These are phyloP conservation scores for Eupeodes latifasciatus DNA, from an alignment of 2,888 invertebrate species.

Conservation along the genomic window DNA sequence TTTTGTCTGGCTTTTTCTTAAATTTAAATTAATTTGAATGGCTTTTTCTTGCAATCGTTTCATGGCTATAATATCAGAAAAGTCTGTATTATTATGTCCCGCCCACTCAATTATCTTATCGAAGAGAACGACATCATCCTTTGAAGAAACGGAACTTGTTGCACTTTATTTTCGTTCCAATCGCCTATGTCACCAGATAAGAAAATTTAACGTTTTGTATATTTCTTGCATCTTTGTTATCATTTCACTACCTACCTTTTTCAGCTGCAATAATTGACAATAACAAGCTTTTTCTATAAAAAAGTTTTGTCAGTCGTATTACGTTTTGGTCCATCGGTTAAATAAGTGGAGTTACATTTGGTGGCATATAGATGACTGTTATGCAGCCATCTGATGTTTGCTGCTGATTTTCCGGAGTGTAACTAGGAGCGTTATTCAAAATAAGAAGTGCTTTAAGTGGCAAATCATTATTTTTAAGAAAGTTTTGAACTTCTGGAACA, in stretches of 20 bases:
- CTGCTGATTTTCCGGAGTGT: conserved; percentile 26
- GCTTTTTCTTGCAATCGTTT: conserved; percentile 31
- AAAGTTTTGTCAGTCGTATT: conserved; percentile 41
- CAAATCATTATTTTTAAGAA: background rate
- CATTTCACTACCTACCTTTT: conserved; percentile 20
- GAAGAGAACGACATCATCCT: conserved; percentile 16
- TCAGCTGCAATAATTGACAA: conserved; percentile 39
- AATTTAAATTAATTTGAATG: conserved; percentile 13
- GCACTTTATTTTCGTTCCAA: background rate
- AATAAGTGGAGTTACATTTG: background rate
- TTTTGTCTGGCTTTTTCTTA: background rate
- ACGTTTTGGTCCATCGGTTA: conserved; percentile 34
- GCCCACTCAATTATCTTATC: conserved; percentile 23
- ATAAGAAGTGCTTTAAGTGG: conserved; percentile 29
- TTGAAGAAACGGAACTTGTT: conserved; percentile 25
- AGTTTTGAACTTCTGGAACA: too few relatives aligned
- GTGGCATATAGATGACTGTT: conserved; percentile 20
- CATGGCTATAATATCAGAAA: conserved; percentile 12
- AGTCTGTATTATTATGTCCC: conserved; percentile 11
- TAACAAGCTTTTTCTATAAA: conserved; percentile 34
- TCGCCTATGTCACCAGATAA: background rate
- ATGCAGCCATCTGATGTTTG: conserved; percentile 20
- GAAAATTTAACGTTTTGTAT: background rate
- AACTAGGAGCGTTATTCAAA: conserved; percentile 26
- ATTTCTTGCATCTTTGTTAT: conserved; percentile 9